These are phyloP conservation scores for Tiaroga cobitis DNA, from an alignment of 2,797 vertebrate genomes.

Conservation along the genomic window DNA sequence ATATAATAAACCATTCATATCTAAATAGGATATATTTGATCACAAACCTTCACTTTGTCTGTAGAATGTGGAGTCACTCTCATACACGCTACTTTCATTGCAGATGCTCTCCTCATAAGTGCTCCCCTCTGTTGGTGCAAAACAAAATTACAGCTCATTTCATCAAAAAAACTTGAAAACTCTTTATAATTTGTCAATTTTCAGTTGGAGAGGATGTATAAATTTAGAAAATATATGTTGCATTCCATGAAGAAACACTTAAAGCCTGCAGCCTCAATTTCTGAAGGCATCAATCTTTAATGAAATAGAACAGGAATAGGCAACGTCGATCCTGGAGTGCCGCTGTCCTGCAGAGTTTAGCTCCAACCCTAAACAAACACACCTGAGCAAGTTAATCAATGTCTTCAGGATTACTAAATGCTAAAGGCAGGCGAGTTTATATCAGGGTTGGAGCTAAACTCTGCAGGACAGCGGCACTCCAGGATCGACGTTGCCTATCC, in stretches of 20 bases:
- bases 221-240: not conserved
- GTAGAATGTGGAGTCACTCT: constrained; percentile 91
- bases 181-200: not conserved
- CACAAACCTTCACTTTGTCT: constrained; percentile 87
- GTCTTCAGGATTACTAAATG: no score
- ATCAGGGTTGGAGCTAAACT: no score
- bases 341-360: no score
- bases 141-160: not conserved
- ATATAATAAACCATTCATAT: not conserved
- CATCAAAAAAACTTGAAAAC: not conserved
- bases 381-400: no score
- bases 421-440: no score
- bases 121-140: constrained; percentile 78
- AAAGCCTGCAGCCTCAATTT: not conserved
- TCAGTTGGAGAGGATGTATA: not conserved
- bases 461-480: no score
- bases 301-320: not conserved
- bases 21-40: not conserved
- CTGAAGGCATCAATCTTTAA: not conserved
- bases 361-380: no score
- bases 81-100: constrained; percentile 85
- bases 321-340: no score
- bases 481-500: no score
- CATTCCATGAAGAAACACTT: not conserved
- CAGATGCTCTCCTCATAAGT: constrained; percentile 85